These are phyloP conservation scores for Poecilia gillii DNA, from an alignment of 2,797 vertebrate species.

Conservation along the genomic window DNA sequence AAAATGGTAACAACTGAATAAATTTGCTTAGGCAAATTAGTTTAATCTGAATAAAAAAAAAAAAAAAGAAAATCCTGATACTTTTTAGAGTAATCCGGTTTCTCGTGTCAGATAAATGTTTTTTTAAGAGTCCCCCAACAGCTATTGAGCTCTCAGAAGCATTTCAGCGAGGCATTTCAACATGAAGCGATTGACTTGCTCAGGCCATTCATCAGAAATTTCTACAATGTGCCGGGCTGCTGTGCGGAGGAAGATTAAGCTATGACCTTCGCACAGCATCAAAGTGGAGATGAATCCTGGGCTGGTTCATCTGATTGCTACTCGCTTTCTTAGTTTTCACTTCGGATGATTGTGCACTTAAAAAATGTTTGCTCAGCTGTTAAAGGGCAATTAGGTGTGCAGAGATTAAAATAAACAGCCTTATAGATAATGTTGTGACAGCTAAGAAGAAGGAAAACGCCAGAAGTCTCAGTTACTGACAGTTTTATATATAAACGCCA, in stretches of 20 bases:
- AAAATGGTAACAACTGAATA: background rate
- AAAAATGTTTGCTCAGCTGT: conserved; percentile 50
- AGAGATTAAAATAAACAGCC: conserved; percentile 29
- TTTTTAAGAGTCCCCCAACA: conserved; percentile 32
- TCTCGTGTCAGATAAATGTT: conserved; percentile 11
- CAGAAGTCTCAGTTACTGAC: conserved; percentile 9
- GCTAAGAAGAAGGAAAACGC: conserved; percentile 16
- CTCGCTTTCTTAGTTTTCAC: conserved; percentile 49
- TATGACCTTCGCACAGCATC: conserved; percentile 65
- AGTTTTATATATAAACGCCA: background rate
- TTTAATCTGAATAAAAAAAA: background rate
- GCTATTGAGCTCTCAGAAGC: conserved; percentile 17
- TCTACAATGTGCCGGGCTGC: conserved; percentile 30
- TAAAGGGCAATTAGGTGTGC: conserved; percentile 22
- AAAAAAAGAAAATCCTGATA: background rate
- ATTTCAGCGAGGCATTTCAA: conserved; percentile 27
- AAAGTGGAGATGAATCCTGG: conserved; percentile 51
- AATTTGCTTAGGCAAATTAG: background rate
- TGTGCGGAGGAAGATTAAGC: conserved; percentile 42
- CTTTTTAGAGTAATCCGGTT: conserved; percentile 30
- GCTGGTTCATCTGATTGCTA: conserved; percentile 67
- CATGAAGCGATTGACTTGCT: conserved; percentile 40
- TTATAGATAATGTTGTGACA: conserved; percentile 28
- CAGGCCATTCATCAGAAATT: conserved; percentile 48
- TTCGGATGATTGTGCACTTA: conserved; percentile 60